These are phyloP conservation scores for Maniola hyperantus DNA, from an alignment of 2,888 invertebrate genomes.

Conservation along the genomic window DNA sequence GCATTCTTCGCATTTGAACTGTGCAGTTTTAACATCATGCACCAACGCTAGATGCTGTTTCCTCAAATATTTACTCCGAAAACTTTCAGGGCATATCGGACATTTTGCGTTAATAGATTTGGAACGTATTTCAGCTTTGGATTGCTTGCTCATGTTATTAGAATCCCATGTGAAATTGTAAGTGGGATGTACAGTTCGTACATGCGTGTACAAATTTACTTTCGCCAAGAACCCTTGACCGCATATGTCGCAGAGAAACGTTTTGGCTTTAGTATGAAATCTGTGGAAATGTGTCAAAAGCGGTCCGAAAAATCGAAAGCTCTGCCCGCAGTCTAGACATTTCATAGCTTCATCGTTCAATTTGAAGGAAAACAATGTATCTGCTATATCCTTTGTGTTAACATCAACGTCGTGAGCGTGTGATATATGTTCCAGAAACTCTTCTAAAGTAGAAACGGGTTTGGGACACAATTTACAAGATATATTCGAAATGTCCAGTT, in stretches of 20 bases:
- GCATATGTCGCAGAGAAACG: constrained; percentile 58
- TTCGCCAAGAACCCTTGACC: constrained; percentile 63
- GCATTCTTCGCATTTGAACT: constrained; percentile 65
- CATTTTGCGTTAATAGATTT: constrained; percentile 45
- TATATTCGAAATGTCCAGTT: constrained; percentile 55
- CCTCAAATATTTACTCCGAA: constrained; percentile 58
- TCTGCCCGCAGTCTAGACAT: constrained; percentile 56
- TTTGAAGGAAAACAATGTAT: constrained; percentile 48
- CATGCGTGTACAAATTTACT: constrained; percentile 56
- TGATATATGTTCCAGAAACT: constrained; percentile 48
- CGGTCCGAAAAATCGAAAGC: constrained; percentile 55
- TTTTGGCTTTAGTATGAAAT: constrained; percentile 47
- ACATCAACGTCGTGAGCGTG: constrained; percentile 44
- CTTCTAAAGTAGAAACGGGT: constrained; percentile 44
- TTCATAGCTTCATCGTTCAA: constrained; percentile 52
- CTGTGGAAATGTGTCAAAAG: constrained; percentile 53
- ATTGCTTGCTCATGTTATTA: neutral
- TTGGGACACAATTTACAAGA: constrained; percentile 53
- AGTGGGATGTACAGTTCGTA: constrained; percentile 52
- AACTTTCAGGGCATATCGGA: constrained; percentile 59
- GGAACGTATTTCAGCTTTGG: neutral
- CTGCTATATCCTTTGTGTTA: constrained; percentile 39
- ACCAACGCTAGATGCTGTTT: constrained; percentile 63
- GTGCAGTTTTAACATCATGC: constrained; percentile 60
- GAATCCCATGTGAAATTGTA: constrained; percentile 46